These are phyloP conservation scores for Branchipolynoe longqiensis DNA, from an alignment of 2,888 invertebrate species.

Conservation along the genomic window DNA sequence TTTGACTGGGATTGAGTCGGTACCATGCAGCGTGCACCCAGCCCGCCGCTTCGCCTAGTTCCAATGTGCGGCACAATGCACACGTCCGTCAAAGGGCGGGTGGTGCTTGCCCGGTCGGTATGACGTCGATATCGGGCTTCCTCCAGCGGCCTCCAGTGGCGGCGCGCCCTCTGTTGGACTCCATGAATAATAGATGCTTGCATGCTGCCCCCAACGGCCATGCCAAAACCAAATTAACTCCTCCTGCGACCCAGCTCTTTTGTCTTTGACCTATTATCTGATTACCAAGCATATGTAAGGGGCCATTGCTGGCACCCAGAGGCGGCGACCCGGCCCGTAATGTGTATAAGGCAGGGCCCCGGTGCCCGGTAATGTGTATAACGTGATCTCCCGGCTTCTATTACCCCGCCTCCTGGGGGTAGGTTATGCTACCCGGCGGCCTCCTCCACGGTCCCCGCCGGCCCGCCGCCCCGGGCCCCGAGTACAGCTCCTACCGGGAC, in stretches of 20 bases:
- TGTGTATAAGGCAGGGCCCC: constrained; percentile 42
- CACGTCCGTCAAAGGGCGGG: no score
- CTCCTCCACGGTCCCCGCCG: constrained; percentile 43
- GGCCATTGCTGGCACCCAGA: constrained; percentile 28
- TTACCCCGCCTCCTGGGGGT: constrained; percentile 32
- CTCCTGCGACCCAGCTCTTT: constrained; percentile 22
- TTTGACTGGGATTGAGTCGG: no score
- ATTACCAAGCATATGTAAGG: constrained; percentile 54
- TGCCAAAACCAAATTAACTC: constrained; percentile 54
- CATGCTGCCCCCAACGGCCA: constrained; percentile 13
- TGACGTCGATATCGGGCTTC: no score
- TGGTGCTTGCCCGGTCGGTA: no score
- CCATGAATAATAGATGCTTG: constrained; percentile 12
- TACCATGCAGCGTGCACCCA: no score
- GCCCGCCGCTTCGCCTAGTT: no score
- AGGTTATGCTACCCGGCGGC: constrained; percentile 41
- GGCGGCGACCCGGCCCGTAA: background rate
- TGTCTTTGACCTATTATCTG: constrained; percentile 51
- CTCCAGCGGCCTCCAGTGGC: no score
- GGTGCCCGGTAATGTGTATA: constrained; percentile 51
- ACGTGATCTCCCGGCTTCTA: constrained; percentile 49
- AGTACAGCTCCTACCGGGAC: constrained; percentile 8
- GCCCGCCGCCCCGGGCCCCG: background rate
- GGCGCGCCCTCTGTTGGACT: background rate
- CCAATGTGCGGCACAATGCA: no score